Conservation (phyloP, 35 echinoderm and acorn worm species). For the Holothuria glaberrima region DNA sequence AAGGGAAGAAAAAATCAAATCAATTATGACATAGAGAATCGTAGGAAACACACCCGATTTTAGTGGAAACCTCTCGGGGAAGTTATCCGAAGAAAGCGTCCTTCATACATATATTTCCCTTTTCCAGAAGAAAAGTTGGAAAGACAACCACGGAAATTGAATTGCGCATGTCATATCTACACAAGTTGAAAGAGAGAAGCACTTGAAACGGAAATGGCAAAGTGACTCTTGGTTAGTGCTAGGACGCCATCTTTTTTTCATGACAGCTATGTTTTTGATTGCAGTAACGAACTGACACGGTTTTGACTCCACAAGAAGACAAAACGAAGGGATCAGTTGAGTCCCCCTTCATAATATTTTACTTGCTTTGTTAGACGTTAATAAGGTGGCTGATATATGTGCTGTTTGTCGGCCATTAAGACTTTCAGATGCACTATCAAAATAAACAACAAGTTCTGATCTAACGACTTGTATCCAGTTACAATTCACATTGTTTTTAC, state of each 20-base stretch:
- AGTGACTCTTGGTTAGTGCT: no score
- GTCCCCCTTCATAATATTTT: conserved; percentile 41
- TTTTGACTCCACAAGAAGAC: not conserved
- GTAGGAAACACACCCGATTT: not conserved
- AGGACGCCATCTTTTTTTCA: no score
- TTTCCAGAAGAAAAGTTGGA: no score
- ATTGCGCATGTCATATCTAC: no score
- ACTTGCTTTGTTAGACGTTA: conserved; percentile 27
- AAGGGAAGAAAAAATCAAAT: conserved; percentile 42
- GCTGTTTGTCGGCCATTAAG: conserved; percentile 36
- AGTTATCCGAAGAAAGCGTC: no score
- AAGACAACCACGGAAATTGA: no score
- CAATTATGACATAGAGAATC: conserved; percentile 54
- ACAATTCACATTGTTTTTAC: conserved; percentile 43
- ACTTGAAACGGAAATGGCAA: no score
- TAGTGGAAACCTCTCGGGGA: no score
- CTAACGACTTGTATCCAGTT: conserved; percentile 27
- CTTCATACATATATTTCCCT: no score
- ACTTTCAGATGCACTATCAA: conserved; percentile 44
- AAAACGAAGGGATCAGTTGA: not conserved
- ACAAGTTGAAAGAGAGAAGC: no score
- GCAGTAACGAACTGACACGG: no score
- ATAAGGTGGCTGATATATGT: conserved; percentile 47
- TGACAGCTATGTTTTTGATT: no score
- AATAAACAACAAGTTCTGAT: conserved; percentile 19